Percentiles rank a stretch among this genome's conserved stretches.
Conservation (phyloP, 2,113 vertebrate genomes). For the Phrynosoma platyrhinos region DNA sequence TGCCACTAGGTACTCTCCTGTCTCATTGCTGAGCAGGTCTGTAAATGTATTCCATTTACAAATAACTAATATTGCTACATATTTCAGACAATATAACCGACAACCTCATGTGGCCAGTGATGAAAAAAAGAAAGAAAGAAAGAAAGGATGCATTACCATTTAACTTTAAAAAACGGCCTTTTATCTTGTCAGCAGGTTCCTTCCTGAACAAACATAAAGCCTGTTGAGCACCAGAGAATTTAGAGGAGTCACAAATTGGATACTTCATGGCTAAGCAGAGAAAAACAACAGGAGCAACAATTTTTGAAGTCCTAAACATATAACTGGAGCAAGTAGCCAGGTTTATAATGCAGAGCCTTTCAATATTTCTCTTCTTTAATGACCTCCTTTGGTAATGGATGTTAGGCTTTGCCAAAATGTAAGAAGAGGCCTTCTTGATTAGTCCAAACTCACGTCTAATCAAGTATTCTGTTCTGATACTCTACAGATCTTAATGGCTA, state of each 20-base stretch:
- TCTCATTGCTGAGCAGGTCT: slow-evolving; percentile 26
- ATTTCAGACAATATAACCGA: slow-evolving; percentile 44
- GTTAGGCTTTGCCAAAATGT: neutral
- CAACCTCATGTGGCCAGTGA: slow-evolving; percentile 36
- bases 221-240: slow-evolving; percentile 24
- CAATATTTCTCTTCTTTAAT: neutral
- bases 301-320: neutral
- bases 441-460: neutral
- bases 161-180: slow-evolving; percentile 60
- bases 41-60: slow-evolving; percentile 45
- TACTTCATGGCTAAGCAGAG: neutral
- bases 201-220: slow-evolving; percentile 42
- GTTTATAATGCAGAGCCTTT: neutral
- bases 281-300: slow-evolving; percentile 3
- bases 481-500: neutral
- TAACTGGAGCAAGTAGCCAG: neutral
- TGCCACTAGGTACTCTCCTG: slow-evolving; percentile 18
- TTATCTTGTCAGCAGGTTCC: slow-evolving; percentile 35
- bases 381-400: neutral
- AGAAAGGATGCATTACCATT: slow-evolving; percentile 43
- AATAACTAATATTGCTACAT: slow-evolving; percentile 57
- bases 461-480: neutral
- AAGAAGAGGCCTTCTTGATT: neutral
- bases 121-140: slow-evolving; percentile 25
- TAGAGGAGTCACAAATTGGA: neutral